Percentiles rank a stretch among this genome's conserved stretches.
Evolutionary conservation across 1,140 invertebrate genomes (phyloP).

Genomic region (Paraescarpia echinospica): DNA sequence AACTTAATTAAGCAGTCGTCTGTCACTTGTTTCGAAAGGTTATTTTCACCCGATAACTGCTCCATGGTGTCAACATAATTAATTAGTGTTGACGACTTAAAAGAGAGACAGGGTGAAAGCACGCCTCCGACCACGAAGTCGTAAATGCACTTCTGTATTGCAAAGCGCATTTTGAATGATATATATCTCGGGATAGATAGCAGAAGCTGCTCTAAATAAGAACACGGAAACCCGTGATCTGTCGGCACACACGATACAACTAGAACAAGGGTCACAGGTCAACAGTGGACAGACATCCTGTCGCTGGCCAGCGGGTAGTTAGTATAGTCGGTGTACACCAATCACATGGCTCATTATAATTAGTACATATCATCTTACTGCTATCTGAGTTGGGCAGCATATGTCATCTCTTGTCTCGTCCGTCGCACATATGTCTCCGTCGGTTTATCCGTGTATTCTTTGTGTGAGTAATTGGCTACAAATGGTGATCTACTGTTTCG

Average conservation of each 20-base stretch:
- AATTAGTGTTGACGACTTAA: no score
- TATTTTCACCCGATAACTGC: no score
- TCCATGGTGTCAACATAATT: no score
- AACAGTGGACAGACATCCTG: background rate
- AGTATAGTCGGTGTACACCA: background rate
- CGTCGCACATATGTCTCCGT: background rate
- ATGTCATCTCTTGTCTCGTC: background rate
- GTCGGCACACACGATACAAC: background rate
- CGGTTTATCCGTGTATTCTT: background rate
- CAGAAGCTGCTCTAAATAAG: background rate
- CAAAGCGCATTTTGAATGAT: no score
- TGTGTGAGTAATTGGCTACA: background rate
- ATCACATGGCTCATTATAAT: background rate
- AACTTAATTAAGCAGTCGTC: no score
- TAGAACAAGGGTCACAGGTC: background rate
- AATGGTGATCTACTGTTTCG: background rate
- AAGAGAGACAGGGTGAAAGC: no score
- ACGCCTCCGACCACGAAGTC: no score
- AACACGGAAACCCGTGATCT: background rate
- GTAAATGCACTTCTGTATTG: no score
- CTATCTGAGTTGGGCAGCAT: background rate
- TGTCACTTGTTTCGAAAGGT: no score
- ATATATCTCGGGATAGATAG: background rate
- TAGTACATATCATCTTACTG: background rate
- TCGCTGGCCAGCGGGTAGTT: background rate